Evolutionary conservation across 2,888 invertebrate genomes (phyloP).

Genomic region (Clunio marinus): DNA sequence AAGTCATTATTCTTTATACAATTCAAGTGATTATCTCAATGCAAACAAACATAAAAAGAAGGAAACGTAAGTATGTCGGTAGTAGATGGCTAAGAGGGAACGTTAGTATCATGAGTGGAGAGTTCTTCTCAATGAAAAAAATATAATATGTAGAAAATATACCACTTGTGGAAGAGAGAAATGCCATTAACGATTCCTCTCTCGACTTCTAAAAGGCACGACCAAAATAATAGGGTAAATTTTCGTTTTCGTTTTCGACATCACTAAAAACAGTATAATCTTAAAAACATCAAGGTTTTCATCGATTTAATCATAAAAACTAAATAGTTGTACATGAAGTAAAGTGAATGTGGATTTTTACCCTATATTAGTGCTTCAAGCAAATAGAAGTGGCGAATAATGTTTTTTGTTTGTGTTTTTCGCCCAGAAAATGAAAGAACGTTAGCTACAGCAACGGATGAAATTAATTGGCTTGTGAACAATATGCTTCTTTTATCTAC

Average conservation of each 20-base stretch:
- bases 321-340: neutral
- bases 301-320: too few relatives aligned
- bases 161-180: slow-evolving; percentile 22
- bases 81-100: neutral
- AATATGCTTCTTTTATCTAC: slow-evolving; percentile 25
- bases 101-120: neutral
- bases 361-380: slow-evolving; percentile 20
- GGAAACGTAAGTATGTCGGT: neutral
- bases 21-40: slow-evolving; percentile 37
- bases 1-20: slow-evolving; percentile 36
- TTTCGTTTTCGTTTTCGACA: too few relatives aligned
- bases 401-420: neutral
- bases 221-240: slow-evolving; percentile 19
- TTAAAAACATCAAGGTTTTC: too few relatives aligned
- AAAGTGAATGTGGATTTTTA: too few relatives aligned
- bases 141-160: slow-evolving; percentile 30
- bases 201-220: neutral
- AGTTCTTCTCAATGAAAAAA: slow-evolving; percentile 18
- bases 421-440: neutral
- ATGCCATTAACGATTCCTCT: slow-evolving; percentile 25
- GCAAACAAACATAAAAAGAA: slow-evolving; percentile 26
- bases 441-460: slow-evolving; percentile 12
- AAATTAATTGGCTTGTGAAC: slow-evolving; percentile 38
- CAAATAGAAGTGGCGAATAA: slow-evolving; percentile 7
- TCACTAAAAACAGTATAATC: too few relatives aligned